These are phyloP conservation scores for Drosophila melanosoma DNA, from an alignment of 2,888 invertebrate genomes.

Conservation along the genomic window DNA sequence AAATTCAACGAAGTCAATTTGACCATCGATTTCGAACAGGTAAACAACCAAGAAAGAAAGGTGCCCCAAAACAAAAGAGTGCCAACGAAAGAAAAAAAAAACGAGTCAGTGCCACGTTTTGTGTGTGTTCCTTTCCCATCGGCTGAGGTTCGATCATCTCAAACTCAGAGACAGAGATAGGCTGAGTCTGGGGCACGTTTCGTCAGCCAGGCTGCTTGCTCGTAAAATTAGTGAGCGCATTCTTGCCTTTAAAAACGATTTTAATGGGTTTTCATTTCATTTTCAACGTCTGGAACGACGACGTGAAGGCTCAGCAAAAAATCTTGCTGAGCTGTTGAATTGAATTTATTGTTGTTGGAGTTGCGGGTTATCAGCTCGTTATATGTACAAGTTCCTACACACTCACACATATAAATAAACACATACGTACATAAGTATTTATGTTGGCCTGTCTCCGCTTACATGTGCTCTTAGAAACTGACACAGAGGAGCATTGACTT, in stretches of 20 bases:
- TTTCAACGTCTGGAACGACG: constrained; percentile 49
- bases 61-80: constrained; percentile 41
- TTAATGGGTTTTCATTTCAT: constrained; percentile 74
- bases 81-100: constrained; percentile 1
- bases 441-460: constrained; percentile 58
- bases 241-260: constrained; percentile 56
- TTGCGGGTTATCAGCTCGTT: constrained; percentile 68
- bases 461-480: constrained; percentile 69
- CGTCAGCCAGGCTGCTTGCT: constrained; percentile 45
- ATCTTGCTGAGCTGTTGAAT: constrained; percentile 67
- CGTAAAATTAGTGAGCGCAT: constrained; percentile 61
- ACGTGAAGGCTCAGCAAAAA: constrained; percentile 48
- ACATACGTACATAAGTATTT: constrained; percentile 11
- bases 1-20: constrained; percentile 98
- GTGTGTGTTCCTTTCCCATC: constrained; percentile 42
- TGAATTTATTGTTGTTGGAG: constrained; percentile 36
- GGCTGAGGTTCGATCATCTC: constrained; percentile 46
- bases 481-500: constrained; percentile 57
- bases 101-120: constrained; percentile 59
- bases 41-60: constrained; percentile 84
- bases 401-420: constrained; percentile 18
- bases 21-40: constrained; percentile 98
- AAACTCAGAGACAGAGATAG: constrained; percentile 25
- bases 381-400: constrained; percentile 31
- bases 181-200: constrained; percentile 31